A percentile compares a stretch with the other conserved stretches of the same genome.
These are phyloP conservation scores for Oreotrochilus melanogaster DNA, from an alignment of 2,113 vertebrate genomes.

Conservation along the genomic window DNA sequence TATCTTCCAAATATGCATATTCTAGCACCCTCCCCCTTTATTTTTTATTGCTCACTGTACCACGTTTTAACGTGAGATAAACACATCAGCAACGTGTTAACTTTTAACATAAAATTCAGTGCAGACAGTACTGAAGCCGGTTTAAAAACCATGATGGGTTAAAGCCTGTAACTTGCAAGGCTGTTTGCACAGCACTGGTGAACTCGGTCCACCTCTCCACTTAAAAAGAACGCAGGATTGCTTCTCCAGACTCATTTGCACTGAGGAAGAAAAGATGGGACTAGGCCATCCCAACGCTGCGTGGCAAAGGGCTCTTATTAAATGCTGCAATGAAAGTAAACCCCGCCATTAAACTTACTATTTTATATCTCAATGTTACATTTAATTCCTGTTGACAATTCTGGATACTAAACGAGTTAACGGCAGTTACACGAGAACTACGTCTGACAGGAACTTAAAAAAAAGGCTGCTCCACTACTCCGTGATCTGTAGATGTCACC, in stretches of 20 bases:
- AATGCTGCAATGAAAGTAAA: not conserved
- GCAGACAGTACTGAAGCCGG: not conserved
- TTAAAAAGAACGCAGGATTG: not conserved
- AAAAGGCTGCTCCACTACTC: not conserved
- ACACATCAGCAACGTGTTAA: fast-evolving
- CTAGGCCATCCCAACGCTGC: not conserved
- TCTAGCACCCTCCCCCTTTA: not conserved
- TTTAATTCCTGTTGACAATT: not conserved
- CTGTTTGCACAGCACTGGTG: not conserved
- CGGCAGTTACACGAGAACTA: not conserved
- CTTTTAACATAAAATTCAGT: not conserved
- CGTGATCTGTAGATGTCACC: not conserved
- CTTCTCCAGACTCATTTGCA: not conserved
- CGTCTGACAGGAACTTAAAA: not conserved
- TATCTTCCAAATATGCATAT: fast-evolving
- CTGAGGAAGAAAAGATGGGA: fast-evolving
- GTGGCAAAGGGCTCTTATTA: not conserved
- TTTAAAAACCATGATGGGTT: not conserved
- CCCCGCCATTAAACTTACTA: not conserved
- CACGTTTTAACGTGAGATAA: not conserved
- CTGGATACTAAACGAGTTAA: not conserved
- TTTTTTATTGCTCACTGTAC: not conserved
- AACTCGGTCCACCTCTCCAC: not conserved
- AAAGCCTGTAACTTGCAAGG: not conserved
- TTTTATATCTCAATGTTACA: too few relatives aligned